Evolutionary conservation across 2,797 vertebrate genomes (phyloP).

Genomic region (Pagetopsis macropterus): DNA sequence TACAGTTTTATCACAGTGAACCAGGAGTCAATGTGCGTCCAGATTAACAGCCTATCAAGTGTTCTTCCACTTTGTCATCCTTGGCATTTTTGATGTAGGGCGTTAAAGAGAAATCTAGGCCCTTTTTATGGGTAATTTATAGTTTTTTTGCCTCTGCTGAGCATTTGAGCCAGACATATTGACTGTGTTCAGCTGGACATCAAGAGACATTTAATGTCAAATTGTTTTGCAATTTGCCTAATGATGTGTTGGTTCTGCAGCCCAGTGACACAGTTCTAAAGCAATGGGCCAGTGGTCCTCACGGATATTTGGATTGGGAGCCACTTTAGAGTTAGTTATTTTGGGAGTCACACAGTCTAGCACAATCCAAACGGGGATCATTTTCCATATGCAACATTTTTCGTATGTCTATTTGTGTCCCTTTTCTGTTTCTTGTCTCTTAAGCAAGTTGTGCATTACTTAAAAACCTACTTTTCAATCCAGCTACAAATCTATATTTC

Average conservation of each 20-base stretch:
- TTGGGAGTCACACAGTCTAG: constrained; percentile 40
- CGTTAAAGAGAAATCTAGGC: background rate
- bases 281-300: constrained; percentile 20
- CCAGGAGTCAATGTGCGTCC: constrained; percentile 6
- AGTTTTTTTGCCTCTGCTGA: background rate
- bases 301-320: constrained; percentile 47
- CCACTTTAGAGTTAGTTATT: constrained; percentile 59
- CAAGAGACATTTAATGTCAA: constrained; percentile 30
- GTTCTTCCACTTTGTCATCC: constrained; percentile 10
- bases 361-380: constrained; percentile 41
- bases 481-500: constrained; percentile 12
- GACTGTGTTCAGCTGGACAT: constrained; percentile 1
- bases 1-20: constrained; percentile 42
- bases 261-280: constrained; percentile 22
- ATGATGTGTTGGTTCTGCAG: constrained; percentile 37
- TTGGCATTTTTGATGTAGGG: background rate
- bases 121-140: background rate
- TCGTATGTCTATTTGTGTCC: constrained; percentile 34
- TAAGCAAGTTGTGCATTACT: background rate
- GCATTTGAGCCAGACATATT: background rate
- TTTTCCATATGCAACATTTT: constrained; percentile 57
- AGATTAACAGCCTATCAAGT: constrained; percentile 13
- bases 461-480: background rate
- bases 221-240: constrained; percentile 38
- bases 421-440: constrained; percentile 7